Evolutionary conservation across 2,113 vertebrate species (phyloP).

Genomic region (Ptilonorhynchus violaceus): DNA sequence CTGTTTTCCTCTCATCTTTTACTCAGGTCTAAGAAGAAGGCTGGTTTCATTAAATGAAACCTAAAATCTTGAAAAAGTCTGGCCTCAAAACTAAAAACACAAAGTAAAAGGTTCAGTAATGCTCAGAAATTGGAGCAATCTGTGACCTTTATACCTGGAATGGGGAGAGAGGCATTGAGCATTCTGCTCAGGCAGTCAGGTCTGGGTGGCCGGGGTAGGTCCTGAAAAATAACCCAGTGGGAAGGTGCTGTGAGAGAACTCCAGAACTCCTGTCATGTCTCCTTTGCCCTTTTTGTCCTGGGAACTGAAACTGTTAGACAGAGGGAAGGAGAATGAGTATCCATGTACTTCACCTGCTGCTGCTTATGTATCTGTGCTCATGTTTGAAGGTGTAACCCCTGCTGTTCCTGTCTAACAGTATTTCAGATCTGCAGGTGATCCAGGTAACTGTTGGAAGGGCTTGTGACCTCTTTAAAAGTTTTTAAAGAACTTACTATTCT

Average conservation of each 20-base stretch:
- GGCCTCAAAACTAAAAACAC: background rate
- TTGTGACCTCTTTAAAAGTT: background rate
- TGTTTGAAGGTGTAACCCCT: background rate
- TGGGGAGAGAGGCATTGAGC: background rate
- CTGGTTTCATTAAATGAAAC: background rate
- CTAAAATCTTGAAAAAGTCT: background rate
- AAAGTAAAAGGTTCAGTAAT: background rate
- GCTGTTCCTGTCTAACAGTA: background rate
- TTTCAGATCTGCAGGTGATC: background rate
- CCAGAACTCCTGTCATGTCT: background rate
- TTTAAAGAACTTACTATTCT: background rate
- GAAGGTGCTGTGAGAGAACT: background rate
- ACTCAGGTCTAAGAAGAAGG: background rate
- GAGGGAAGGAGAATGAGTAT: background rate
- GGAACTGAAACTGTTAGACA: background rate
- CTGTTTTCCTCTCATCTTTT: background rate
- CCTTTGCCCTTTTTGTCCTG: background rate
- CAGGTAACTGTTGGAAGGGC: background rate
- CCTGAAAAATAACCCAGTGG: background rate
- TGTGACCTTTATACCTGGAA: background rate
- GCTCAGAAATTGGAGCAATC: background rate
- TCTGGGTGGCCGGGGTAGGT: background rate
- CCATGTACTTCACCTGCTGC: background rate
- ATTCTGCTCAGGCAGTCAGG: background rate
- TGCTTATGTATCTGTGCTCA: accelerated